Percentiles rank a stretch among this genome's conserved stretches.
Conservation (phyloP, 2,797 vertebrate species). For the Epinephelus malabaricus region DNA sequence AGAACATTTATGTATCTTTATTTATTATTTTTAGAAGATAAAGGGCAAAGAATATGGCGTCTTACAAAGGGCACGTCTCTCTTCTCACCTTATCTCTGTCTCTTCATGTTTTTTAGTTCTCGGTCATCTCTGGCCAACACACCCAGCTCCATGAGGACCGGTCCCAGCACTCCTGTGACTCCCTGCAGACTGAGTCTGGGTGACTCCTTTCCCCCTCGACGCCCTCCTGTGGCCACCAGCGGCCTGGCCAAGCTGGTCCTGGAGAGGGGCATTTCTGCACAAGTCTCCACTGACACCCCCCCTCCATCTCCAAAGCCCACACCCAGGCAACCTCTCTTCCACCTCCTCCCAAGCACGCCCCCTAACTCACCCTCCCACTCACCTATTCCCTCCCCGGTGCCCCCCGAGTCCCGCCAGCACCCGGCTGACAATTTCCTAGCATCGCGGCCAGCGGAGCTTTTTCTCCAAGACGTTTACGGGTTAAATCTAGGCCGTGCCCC, state of each 20-base stretch:
- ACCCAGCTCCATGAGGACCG: constrained; percentile 86
- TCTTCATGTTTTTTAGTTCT: constrained; percentile 49
- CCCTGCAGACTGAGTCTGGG: constrained; percentile 91
- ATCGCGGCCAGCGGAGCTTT: constrained; percentile 95
- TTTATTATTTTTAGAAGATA: neutral
- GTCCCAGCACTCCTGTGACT: constrained; percentile 87
- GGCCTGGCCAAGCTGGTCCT: constrained; percentile 92
- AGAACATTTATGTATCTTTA: neutral
- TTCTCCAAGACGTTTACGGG: constrained; percentile 95
- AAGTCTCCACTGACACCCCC: constrained; percentile 84
- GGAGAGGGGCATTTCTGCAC: constrained; percentile 95
- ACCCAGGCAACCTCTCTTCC: constrained; percentile 61
- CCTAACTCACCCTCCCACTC: constrained; percentile 92
- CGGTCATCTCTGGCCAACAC: constrained; percentile 81
- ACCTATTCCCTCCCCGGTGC: constrained; percentile 86
- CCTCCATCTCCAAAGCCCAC: constrained; percentile 56
- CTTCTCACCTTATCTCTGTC: neutral
- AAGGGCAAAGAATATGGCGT: neutral
- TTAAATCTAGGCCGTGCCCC: constrained; percentile 86
- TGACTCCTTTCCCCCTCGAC: constrained; percentile 89
- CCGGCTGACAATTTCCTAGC: constrained; percentile 93
- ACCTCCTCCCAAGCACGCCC: constrained; percentile 88
- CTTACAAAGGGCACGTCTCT: neutral
- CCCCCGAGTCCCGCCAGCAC: constrained; percentile 83
- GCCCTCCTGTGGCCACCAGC: constrained; percentile 79